Conservation (phyloP, 2,113 vertebrate genomes). For the Laterallus jamaicensis region DNA sequence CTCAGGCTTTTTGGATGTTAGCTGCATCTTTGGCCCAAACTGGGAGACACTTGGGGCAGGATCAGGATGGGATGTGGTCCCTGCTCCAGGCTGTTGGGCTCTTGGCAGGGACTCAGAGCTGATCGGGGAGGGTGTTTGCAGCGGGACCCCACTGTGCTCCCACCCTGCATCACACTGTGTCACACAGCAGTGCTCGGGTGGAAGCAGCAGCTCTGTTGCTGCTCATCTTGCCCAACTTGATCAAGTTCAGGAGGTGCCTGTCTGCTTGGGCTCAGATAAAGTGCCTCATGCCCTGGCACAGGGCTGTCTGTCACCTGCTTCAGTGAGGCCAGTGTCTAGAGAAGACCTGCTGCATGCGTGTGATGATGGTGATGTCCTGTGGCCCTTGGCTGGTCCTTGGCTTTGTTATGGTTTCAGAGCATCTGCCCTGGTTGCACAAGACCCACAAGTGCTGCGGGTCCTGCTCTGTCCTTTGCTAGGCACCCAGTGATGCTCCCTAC, state of each 20-base stretch:
- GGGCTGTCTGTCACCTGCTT: not conserved
- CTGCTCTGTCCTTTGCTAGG: not conserved
- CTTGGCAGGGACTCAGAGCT: not conserved
- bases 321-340: not conserved
- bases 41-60: not conserved
- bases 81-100: not conserved
- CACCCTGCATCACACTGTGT: accelerated
- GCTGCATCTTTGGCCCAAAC: not conserved
- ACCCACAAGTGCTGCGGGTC: not conserved
- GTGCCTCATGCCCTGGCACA: not conserved
- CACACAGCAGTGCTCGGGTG: accelerated
- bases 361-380: not conserved
- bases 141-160: accelerated
- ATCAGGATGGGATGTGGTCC: not conserved
- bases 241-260: not conserved
- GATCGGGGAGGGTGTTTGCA: not conserved
- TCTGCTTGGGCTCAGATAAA: not conserved
- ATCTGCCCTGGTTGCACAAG: not conserved
- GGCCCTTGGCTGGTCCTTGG: not conserved
- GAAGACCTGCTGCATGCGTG: not conserved
- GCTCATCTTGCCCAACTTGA: not conserved
- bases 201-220: not conserved
- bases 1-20: not conserved
- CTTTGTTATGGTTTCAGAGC: not conserved
- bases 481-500: not conserved